A percentile compares a stretch with the other conserved stretches of the same genome.
phyloP scores from a whole-genome alignment of 2,888 invertebrate species.

The Leucoma salicis region DNA sequence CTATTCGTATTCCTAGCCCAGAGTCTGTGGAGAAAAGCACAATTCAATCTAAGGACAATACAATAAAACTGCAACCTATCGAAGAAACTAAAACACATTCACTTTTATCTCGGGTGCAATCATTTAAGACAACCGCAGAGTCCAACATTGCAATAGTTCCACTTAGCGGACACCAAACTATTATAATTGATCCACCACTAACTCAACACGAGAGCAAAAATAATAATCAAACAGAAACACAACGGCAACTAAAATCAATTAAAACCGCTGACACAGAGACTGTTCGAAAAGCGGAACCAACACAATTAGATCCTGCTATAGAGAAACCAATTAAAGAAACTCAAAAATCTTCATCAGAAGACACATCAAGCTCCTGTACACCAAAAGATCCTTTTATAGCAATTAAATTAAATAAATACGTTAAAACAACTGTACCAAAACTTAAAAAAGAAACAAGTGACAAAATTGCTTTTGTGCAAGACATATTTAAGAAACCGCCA shows the following conservation, averaged over 20 bases:
- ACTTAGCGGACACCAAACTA: slow-evolving; percentile 79
- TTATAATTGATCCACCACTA: slow-evolving; percentile 73
- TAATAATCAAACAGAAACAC: slow-evolving; percentile 21
- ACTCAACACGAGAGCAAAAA: slow-evolving; percentile 41
- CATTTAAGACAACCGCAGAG: slow-evolving; percentile 73
- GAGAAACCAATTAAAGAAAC: slow-evolving; percentile 33
- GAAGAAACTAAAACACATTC: slow-evolving; percentile 58
- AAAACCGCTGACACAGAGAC: slow-evolving; percentile 21
- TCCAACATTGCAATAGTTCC: slow-evolving; percentile 75
- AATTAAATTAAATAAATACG: slow-evolving; percentile 73
- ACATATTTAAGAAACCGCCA: slow-evolving; percentile 68
- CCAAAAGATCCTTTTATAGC: slow-evolving; percentile 73
- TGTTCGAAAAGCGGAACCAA: slow-evolving; percentile 16
- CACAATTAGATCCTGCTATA: slow-evolving; percentile 18
- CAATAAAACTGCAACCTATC: slow-evolving; percentile 5
- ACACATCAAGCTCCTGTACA: slow-evolving; percentile 57
- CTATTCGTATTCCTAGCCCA: slow-evolving; percentile 66
- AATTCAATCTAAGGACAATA: slow-evolving; percentile 35
- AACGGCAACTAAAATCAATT: slow-evolving; percentile 23
- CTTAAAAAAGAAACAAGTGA: slow-evolving; percentile 64
- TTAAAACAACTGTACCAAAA: slow-evolving; percentile 71
- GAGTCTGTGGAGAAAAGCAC: slow-evolving; percentile 52
- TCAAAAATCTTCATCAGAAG: slow-evolving; percentile 36
- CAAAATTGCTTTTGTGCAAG: slow-evolving; percentile 54
- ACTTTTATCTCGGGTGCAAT: slow-evolving; percentile 70